Evolutionary conservation across 2,113 vertebrate genomes (phyloP).

Genomic region (Aramus guarauna): DNA sequence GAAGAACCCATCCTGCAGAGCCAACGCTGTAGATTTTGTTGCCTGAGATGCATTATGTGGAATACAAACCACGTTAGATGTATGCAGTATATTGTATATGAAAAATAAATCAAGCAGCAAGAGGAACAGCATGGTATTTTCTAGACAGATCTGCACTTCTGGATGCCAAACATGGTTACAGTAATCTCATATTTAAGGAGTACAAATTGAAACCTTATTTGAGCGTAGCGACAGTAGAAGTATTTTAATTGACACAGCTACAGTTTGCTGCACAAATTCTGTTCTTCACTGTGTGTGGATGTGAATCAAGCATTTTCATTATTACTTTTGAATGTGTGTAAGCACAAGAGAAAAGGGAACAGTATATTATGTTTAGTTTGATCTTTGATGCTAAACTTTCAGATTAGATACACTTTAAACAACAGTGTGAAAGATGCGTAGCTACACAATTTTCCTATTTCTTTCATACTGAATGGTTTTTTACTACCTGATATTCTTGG

Average conservation of each 20-base stretch:
- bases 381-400: not conserved
- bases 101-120: not conserved
- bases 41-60: not conserved
- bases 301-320: not conserved
- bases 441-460: not conserved
- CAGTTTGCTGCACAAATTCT: not conserved
- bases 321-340: not conserved
- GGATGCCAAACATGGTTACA: slow-evolving; percentile 19
- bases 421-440: not conserved
- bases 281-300: not conserved
- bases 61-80: not conserved
- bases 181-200: slow-evolving; percentile 17
- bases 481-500: not conserved
- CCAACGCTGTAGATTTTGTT: not conserved
- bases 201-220: slow-evolving; percentile 36
- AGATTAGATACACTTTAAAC: not conserved
- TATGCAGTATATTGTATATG: not conserved
- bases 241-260: not conserved
- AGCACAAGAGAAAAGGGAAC: not conserved
- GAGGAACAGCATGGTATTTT: slow-evolving; percentile 22
- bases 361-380: not conserved
- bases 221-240: not conserved
- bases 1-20: not conserved
- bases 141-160: not conserved
- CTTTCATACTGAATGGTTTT: not conserved